Conservation (phyloP, 1,140 invertebrate species). For the Anoplophora glabripennis region DNA sequence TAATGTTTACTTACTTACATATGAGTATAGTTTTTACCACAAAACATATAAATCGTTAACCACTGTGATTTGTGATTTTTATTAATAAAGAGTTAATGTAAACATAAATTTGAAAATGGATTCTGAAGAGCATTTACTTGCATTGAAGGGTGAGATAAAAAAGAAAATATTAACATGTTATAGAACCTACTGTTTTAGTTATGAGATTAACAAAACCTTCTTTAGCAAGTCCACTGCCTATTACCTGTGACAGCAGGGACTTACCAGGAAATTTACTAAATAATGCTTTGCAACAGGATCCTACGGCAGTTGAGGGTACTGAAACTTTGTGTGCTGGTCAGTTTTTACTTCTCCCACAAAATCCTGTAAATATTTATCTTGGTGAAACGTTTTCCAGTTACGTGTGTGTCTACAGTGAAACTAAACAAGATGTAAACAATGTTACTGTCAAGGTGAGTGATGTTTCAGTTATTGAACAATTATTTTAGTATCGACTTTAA, state of each 20-base stretch:
- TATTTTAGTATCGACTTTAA: too few species aligned
- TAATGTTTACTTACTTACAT: too few species aligned
- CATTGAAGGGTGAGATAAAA: constrained; percentile 40
- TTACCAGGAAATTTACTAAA: constrained; percentile 76
- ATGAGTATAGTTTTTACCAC: too few species aligned
- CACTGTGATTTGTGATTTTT: too few species aligned
- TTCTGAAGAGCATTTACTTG: constrained; percentile 42
- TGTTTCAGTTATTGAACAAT: too few species aligned
- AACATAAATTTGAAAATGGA: constrained; percentile 28
- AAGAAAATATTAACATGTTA: constrained; percentile 8
- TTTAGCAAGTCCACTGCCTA: constrained; percentile 72
- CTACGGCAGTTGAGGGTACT: constrained; percentile 71
- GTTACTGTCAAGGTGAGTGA: constrained; percentile 71
- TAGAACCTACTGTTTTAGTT: constrained; percentile 58
- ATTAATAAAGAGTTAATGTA: too few species aligned
- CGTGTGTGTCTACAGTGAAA: constrained; percentile 95
- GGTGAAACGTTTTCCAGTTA: constrained; percentile 98
- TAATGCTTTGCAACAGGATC: constrained; percentile 73
- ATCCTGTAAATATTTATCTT: constrained; percentile 80
- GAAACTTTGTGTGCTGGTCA: constrained; percentile 82
- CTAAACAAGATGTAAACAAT: constrained; percentile 74
- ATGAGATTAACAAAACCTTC: constrained; percentile 89
- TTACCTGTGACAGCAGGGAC: constrained; percentile 81
- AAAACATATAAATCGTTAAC: too few species aligned
- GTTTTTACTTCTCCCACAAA: constrained; percentile 90